These are phyloP conservation scores for rat (Rattus norvegicus) DNA, from an alignment of 2,113 vertebrate genomes.

Conservation along the genomic window GRCr8 NC_086022.1:173305001-173305500, in stretches of 20 bases:
- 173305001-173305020: neutral
- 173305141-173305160: neutral
- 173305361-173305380: neutral
- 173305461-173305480: neutral
- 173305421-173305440: neutral
- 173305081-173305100: neutral
- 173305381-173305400: neutral
- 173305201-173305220: neutral
- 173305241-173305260: neutral
- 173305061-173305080: neutral
- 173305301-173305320: neutral
- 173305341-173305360: neutral
- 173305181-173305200: neutral
- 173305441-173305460: neutral
- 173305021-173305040: constrained; percentile 3
- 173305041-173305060: neutral
- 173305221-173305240: neutral
- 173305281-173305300: neutral
- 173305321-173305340: neutral
- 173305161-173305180: constrained; percentile 4
- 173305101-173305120: neutral
- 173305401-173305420: neutral
- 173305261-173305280: neutral
- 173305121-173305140: neutral
- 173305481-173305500: neutral